Evolutionary conservation across 2,888 invertebrate genomes (phyloP).

Genomic region (Mechanitis mazaeus): DNA sequence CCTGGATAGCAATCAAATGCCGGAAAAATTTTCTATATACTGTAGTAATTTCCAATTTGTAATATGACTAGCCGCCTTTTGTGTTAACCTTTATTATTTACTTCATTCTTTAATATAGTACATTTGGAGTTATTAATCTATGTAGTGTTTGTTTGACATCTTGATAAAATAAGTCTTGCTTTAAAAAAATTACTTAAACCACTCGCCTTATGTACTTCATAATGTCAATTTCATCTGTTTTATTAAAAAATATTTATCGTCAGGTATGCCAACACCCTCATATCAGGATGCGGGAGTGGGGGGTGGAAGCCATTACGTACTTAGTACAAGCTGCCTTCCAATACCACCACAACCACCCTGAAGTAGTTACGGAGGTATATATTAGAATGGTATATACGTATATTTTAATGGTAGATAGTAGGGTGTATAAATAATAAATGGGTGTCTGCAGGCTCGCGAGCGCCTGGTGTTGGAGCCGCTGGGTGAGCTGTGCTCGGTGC

Average conservation of each 20-base stretch:
- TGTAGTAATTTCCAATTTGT: too few relatives aligned
- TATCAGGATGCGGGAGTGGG: conserved; percentile 97
- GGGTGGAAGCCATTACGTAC: conserved; percentile 96
- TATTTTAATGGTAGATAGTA: too few relatives aligned
- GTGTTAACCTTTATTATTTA: too few relatives aligned
- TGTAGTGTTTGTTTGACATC: too few relatives aligned
- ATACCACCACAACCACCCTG: conserved; percentile 88
- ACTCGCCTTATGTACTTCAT: background rate
- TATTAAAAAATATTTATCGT: conserved; percentile 5
- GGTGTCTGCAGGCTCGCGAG: conserved; percentile 81
- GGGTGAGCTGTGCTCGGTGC: conserved; percentile 91
- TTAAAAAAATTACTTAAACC: too few relatives aligned
- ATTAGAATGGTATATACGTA: too few relatives aligned
- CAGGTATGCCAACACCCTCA: conserved; percentile 93
- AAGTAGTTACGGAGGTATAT: conserved; percentile 87
- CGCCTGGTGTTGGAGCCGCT: conserved; percentile 91
- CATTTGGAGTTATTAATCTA: too few relatives aligned
- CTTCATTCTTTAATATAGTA: too few relatives aligned
- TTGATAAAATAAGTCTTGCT: too few relatives aligned
- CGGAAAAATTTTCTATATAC: too few relatives aligned
- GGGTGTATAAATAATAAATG: background rate
- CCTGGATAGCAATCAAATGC: too few relatives aligned
- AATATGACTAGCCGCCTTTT: too few relatives aligned
- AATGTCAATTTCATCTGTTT: background rate
- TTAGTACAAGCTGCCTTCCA: conserved; percentile 93